phyloP scores from a whole-genome alignment of 2,888 invertebrate species.

The Gnatocerus cornutus region DNA sequence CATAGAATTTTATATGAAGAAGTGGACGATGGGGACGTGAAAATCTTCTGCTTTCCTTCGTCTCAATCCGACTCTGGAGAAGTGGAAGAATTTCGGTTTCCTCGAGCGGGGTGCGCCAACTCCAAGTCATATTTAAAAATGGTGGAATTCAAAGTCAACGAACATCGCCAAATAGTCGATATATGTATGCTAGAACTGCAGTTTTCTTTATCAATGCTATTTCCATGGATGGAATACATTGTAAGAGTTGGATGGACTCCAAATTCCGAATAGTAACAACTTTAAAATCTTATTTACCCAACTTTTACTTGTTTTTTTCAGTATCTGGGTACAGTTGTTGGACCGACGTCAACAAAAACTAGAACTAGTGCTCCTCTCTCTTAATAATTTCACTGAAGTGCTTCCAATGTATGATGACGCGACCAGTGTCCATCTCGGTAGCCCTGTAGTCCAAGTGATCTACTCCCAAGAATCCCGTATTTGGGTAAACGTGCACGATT shows the following conservation, averaged over 20 bases:
- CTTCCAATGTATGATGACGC: conserved; percentile 72
- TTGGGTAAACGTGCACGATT: conserved; percentile 97
- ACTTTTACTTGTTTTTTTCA: conserved; percentile 66
- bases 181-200: conserved; percentile 84
- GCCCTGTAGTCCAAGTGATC: conserved; percentile 75
- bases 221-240: conserved; percentile 96
- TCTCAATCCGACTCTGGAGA: conserved; percentile 86
- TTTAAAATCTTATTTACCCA: neutral
- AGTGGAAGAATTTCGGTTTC: conserved; percentile 90
- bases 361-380: conserved; percentile 87
- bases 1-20: conserved; percentile 91
- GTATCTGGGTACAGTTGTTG: conserved; percentile 94
- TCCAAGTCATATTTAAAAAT: conserved; percentile 92
- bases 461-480: conserved; percentile 81
- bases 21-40: conserved; percentile 92
- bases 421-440: conserved; percentile 64
- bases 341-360: conserved; percentile 90
- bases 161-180: conserved; percentile 81
- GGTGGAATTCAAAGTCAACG: conserved; percentile 83
- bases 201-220: conserved; percentile 84
- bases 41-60: conserved; percentile 91
- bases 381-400: conserved; percentile 82
- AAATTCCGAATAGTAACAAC: conserved; percentile 87
- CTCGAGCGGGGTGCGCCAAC: conserved; percentile 91
- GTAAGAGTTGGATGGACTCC: conserved; percentile 97